These are phyloP conservation scores for Coendou prehensilis DNA, from an alignment of 2,797 vertebrate species.

Conservation along the genomic window DNA sequence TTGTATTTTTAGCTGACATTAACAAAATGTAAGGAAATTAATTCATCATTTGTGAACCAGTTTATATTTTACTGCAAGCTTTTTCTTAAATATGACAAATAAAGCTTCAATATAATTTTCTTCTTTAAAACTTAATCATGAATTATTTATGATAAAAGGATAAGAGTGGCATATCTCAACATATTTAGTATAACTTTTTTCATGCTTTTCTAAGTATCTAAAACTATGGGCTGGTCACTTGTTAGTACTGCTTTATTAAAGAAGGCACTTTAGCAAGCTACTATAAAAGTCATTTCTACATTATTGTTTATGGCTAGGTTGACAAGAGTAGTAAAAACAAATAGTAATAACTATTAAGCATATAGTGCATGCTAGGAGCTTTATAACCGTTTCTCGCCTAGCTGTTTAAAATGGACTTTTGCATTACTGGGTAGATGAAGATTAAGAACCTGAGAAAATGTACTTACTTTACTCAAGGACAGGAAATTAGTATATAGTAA, in stretches of 20 bases:
- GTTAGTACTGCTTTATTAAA: slow-evolving; percentile 1
- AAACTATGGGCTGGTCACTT: background rate
- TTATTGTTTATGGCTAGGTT: slow-evolving; percentile 32
- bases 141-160: background rate
- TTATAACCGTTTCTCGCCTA: background rate
- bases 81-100: background rate
- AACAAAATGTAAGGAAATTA: background rate
- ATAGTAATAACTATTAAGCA: slow-evolving; percentile 18
- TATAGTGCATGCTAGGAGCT: background rate
- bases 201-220: slow-evolving; percentile 9
- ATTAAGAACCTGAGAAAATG: background rate
- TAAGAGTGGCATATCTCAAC: background rate
- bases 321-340: slow-evolving; percentile 62
- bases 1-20: background rate
- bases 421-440: slow-evolving; percentile 34
- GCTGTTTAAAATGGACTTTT: background rate
- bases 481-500: background rate
- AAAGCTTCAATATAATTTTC: background rate
- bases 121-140: slow-evolving; percentile 1
- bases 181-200: slow-evolving; percentile 36
- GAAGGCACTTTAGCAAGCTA: background rate
- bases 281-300: background rate
- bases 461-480: background rate
- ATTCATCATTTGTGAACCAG: background rate
- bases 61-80: background rate